A percentile compares a stretch with the other conserved stretches of the same genome.
phyloP scores from a whole-genome alignment of 2,888 invertebrate genomes.

The Hipparchia semele region DNA sequence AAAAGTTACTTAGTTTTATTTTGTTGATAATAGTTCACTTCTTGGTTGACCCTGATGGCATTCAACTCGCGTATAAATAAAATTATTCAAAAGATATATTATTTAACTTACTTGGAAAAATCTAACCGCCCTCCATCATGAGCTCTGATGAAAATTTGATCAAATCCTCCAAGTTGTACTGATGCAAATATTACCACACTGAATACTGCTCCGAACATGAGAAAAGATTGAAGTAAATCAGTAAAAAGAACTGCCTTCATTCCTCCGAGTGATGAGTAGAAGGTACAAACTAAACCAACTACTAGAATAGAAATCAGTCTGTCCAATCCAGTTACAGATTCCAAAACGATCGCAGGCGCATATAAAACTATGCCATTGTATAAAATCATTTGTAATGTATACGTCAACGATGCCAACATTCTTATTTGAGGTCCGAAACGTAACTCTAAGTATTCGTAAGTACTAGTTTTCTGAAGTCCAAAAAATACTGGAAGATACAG shows the following conservation, averaged over 20 bases:
- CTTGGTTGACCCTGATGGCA: no score
- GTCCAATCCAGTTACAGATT: constrained; percentile 91
- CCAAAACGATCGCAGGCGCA: constrained; percentile 95
- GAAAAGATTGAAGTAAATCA: constrained; percentile 91
- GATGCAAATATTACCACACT: constrained; percentile 90
- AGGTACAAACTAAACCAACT: constrained; percentile 91
- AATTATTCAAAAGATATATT: no score
- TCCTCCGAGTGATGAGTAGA: constrained; percentile 95
- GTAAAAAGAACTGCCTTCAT: constrained; percentile 96
- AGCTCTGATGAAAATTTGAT: constrained; percentile 88
- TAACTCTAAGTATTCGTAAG: constrained; percentile 95
- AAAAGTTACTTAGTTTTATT: no score
- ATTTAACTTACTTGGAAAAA: constrained; percentile 83
- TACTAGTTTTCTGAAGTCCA: constrained; percentile 91
- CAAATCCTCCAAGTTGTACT: constrained; percentile 87
- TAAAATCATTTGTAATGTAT: constrained; percentile 94
- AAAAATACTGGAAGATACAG: constrained; percentile 94
- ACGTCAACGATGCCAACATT: constrained; percentile 91
- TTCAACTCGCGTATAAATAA: no score
- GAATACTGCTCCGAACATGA: constrained; percentile 93
- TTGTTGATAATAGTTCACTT: no score
- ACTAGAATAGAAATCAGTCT: constrained; percentile 88
- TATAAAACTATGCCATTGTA: constrained; percentile 96
- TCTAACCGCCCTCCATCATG: constrained; percentile 87
- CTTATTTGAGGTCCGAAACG: constrained; percentile 92